Percentiles rank a stretch among this genome's conserved stretches.
Evolutionary conservation across 1,140 invertebrate species (phyloP).

Genomic region (Amphibalanus amphitrite): DNA sequence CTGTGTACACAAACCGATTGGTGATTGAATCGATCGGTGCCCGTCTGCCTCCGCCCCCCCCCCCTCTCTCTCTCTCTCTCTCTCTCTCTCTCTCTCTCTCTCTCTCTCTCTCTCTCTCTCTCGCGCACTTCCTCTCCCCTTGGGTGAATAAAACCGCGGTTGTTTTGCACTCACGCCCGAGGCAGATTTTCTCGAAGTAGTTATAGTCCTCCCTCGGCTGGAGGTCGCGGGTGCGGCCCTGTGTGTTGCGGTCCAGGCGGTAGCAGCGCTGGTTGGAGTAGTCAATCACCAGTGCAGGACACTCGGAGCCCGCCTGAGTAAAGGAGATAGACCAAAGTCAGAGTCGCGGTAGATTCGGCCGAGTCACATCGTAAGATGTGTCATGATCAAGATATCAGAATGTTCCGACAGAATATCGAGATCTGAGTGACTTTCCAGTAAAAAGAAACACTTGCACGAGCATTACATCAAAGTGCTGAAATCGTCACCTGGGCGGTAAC

Average conservation of each 20-base stretch:
- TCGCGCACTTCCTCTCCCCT: neutral
- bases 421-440: neutral
- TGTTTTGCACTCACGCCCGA: conserved; percentile 26
- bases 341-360: neutral
- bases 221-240: conserved; percentile 29
- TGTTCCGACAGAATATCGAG: neutral
- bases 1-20: too few species aligned
- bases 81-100: too few species aligned
- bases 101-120: neutral
- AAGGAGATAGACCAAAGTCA: neutral
- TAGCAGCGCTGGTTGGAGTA: conserved; percentile 31
- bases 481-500: too few species aligned
- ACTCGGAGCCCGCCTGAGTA: conserved; percentile 26
- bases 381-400: neutral
- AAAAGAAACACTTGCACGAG: too few species aligned
- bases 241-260: conserved; percentile 32
- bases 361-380: neutral
- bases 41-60: too few species aligned
- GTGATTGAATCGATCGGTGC: too few species aligned
- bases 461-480: too few species aligned
- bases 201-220: conserved; percentile 26
- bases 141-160: too few species aligned
- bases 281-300: conserved; percentile 31
- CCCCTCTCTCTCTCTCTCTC: too few species aligned
- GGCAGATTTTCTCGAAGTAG: conserved; percentile 33